A percentile compares a stretch with the other conserved stretches of the same genome.
Evolutionary conservation across 1,140 invertebrate genomes (phyloP).

Genomic region (Psilanteris sp.): DNA sequence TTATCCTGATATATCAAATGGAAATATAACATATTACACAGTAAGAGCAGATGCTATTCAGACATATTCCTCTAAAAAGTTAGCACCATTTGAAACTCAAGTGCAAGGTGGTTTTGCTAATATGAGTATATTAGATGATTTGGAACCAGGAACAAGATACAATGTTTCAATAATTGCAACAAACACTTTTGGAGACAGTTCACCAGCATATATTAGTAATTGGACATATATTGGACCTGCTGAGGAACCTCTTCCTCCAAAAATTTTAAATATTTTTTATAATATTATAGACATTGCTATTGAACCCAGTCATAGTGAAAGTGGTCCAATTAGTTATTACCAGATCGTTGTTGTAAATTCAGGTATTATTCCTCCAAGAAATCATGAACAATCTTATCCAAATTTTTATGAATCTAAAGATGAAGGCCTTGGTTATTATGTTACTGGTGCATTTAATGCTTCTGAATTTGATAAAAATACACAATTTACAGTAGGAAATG

Average conservation of each 20-base stretch:
- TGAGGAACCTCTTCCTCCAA: constrained; percentile 83
- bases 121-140: constrained; percentile 79
- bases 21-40: constrained; percentile 82
- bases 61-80: constrained; percentile 63
- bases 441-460: constrained; percentile 87
- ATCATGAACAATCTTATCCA: constrained; percentile 58
- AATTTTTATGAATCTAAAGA: constrained; percentile 82
- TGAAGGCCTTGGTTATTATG: constrained; percentile 86
- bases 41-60: constrained; percentile 74
- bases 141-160: constrained; percentile 87
- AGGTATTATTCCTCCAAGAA: constrained; percentile 68
- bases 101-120: constrained; percentile 76
- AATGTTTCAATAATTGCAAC: constrained; percentile 84
- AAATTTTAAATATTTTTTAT: constrained; percentile 81
- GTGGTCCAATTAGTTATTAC: constrained; percentile 87
- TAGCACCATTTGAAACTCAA: constrained; percentile 73
- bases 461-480: constrained; percentile 80
- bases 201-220: constrained; percentile 78
- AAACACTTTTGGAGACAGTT: constrained; percentile 83
- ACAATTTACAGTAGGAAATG: constrained; percentile 89
- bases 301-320: constrained; percentile 83
- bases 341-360: constrained; percentile 85
- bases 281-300: constrained; percentile 83
- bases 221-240: constrained; percentile 87
- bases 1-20: constrained; percentile 82